Percentiles rank a stretch among this genome's conserved stretches.
Evolutionary conservation across 2,797 vertebrate species (phyloP).

Genomic region (Limosa lapponica): DNA sequence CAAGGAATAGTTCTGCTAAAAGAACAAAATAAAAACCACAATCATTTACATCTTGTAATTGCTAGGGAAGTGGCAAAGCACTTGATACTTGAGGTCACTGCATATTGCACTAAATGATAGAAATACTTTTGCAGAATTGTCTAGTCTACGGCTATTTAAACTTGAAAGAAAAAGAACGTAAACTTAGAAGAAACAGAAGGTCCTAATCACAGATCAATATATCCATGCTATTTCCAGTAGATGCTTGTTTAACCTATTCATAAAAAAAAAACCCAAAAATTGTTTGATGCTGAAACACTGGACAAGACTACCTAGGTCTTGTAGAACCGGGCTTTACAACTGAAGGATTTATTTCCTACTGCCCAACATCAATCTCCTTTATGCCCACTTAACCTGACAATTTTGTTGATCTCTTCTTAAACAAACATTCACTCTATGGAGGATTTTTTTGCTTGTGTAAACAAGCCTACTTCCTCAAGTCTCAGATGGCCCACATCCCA

Average conservation of each 20-base stretch:
- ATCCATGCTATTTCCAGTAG: background rate
- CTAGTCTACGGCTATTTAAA: background rate
- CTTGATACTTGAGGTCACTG: background rate
- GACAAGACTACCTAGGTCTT: background rate
- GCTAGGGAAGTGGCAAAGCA: slow-evolving; percentile 32
- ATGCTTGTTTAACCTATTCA: background rate
- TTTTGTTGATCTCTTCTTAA: background rate
- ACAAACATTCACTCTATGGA: background rate
- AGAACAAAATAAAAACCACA: slow-evolving; percentile 59
- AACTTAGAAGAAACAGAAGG: background rate
- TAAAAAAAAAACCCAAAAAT: background rate
- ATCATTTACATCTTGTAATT: slow-evolving; percentile 63
- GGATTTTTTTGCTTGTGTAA: background rate
- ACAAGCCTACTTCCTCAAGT: background rate
- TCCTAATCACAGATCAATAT: background rate
- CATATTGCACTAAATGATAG: background rate
- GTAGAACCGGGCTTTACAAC: background rate
- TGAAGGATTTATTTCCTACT: background rate
- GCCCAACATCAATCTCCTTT: background rate
- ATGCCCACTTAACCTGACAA: background rate
- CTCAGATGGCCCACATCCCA: background rate
- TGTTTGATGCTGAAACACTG: background rate
- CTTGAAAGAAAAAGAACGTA: background rate
- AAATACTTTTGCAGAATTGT: background rate
- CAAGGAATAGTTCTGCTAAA: slow-evolving; percentile 90